Evolutionary conservation across 1,140 invertebrate genomes (phyloP).

Genomic region (Lasioglossum baleicum): DNA sequence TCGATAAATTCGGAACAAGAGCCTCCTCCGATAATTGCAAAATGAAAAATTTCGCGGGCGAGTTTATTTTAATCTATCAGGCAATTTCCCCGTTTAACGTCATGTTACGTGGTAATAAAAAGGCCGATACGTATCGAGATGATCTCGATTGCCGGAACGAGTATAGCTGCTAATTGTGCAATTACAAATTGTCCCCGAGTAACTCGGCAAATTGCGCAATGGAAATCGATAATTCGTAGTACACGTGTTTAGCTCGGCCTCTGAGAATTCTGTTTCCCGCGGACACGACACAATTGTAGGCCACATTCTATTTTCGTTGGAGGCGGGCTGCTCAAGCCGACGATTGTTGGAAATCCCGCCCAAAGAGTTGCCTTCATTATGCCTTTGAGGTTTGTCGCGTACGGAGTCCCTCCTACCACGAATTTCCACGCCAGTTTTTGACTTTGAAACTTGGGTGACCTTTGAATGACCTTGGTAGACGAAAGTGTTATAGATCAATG

Average conservation of each 20-base stretch:
- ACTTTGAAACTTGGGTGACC: no score
- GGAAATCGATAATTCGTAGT: slow-evolving; percentile 22
- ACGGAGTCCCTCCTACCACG: background rate
- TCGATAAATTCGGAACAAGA: no score
- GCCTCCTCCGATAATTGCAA: no score
- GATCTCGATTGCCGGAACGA: background rate
- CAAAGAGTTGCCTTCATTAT: slow-evolving; percentile 17
- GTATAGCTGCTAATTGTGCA: background rate
- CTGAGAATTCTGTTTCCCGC: slow-evolving; percentile 6
- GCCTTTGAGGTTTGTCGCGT: slow-evolving; percentile 22
- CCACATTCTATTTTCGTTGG: slow-evolving; percentile 40
- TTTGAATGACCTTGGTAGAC: no score
- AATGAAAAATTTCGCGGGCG: no score
- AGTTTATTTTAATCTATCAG: no score
- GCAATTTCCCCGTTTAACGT: no score
- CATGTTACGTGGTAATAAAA: no score
- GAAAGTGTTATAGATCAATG: no score
- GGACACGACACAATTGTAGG: slow-evolving; percentile 44
- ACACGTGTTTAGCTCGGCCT: slow-evolving; percentile 38
- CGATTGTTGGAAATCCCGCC: slow-evolving; percentile 32
- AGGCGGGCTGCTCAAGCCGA: background rate
- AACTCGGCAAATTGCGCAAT: background rate
- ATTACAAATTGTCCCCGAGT: background rate
- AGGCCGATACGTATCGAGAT: no score
- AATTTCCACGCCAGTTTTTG: background rate